A percentile compares a stretch with the other conserved stretches of the same genome.
These are phyloP conservation scores for Drosophila subobscura DNA, from an alignment of 1,140 invertebrate genomes.

Conservation along the genomic window DNA sequence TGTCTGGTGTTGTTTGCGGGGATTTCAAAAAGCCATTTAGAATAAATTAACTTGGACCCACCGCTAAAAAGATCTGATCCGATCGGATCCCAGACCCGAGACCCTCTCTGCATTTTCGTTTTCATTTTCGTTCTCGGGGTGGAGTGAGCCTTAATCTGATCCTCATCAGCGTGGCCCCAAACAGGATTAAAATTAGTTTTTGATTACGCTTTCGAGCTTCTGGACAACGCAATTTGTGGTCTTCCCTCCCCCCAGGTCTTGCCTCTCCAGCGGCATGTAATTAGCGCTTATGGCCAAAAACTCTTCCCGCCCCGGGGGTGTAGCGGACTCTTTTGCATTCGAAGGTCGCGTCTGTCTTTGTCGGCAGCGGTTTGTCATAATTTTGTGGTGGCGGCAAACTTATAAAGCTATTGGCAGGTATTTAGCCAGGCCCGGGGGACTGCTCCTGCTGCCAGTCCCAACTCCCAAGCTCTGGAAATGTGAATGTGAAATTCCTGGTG, in stretches of 20 bases:
- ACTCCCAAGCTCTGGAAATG: slow-evolving; percentile 1
- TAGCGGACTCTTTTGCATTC: slow-evolving; percentile 65
- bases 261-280: slow-evolving; percentile 52
- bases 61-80: slow-evolving; percentile 73
- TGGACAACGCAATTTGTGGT: slow-evolving; percentile 83
- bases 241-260: slow-evolving; percentile 12
- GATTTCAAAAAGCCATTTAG: slow-evolving; percentile 81
- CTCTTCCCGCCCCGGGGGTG: slow-evolving; percentile 17
- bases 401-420: slow-evolving; percentile 78
- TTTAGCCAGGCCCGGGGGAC: slow-evolving; percentile 46
- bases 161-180: slow-evolving; percentile 71
- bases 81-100: slow-evolving; percentile 7
- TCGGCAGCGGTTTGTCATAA: slow-evolving; percentile 64
- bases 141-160: slow-evolving; percentile 67
- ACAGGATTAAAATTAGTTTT: slow-evolving; percentile 84
- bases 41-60: slow-evolving; percentile 79
- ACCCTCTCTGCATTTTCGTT: not conserved
- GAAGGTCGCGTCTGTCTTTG: slow-evolving; percentile 62
- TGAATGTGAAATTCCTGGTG: slow-evolving; percentile 72
- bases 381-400: slow-evolving; percentile 61
- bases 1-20: slow-evolving; percentile 68
- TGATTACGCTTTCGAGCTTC: slow-evolving; percentile 84
- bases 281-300: slow-evolving; percentile 82
- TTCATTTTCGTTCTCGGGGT: slow-evolving; percentile 10
- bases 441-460: no score